Percentiles rank a stretch among this genome's conserved stretches.
Conservation (phyloP, 1,140 invertebrate genomes). For the Caenorhabditis remanei region DNA sequence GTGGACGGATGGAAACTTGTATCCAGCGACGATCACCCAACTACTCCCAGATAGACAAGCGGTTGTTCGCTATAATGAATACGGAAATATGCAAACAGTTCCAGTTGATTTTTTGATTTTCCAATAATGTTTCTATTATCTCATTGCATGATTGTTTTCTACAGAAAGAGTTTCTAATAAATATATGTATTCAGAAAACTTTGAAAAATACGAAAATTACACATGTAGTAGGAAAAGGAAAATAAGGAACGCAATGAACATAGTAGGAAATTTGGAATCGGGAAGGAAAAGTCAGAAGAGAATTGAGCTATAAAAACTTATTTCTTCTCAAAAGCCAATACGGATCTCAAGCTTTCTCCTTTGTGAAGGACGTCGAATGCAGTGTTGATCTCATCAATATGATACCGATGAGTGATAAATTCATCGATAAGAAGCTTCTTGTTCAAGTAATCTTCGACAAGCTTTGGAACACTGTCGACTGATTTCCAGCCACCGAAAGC, state of each 20-base stretch:
- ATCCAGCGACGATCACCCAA: conserved; percentile 4
- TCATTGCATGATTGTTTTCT: not conserved
- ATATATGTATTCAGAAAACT: too few species aligned
- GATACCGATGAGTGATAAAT: conserved; percentile 89
- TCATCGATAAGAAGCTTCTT: conserved; percentile 91
- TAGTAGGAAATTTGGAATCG: not conserved
- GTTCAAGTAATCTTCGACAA: conserved; percentile 90
- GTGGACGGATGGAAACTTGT: conserved; percentile 23
- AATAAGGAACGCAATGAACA: not conserved
- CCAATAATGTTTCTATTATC: not conserved
- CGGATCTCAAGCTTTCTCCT: conserved; percentile 78
- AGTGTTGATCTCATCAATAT: conserved; percentile 89
- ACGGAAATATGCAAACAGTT: conserved; percentile 7
- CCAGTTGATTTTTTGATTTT: conserved; percentile 37
- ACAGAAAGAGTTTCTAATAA: not conserved
- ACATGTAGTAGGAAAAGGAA: not conserved
- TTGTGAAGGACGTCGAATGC: conserved; percentile 86
- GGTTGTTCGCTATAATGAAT: not conserved
- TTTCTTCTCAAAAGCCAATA: not conserved
- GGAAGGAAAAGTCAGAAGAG: not conserved
- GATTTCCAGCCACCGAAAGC: conserved; percentile 85
- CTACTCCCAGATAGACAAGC: not conserved
- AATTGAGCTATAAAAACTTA: not conserved
- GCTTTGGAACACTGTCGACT: conserved; percentile 89
- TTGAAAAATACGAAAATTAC: too few species aligned